phyloP scores from a whole-genome alignment of 2,888 invertebrate species.

The Platerodrilus igneus region DNA sequence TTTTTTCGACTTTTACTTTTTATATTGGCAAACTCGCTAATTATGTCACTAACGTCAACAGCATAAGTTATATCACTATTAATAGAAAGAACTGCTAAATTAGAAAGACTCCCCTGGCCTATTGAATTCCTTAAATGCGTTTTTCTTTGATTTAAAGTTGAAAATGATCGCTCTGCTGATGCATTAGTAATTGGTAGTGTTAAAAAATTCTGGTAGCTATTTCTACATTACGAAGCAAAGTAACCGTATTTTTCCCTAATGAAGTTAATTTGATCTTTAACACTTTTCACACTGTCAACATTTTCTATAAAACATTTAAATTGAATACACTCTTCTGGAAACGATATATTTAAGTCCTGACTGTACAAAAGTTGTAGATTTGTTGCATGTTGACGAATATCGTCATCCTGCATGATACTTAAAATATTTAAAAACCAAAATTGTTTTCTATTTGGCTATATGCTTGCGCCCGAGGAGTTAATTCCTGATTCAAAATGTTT shows the following conservation, averaged over 20 bases:
- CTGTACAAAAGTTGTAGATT: conserved; percentile 1
- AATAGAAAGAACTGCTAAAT: conserved; percentile 2
- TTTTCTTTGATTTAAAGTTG: conserved; percentile 3
- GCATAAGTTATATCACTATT: conserved; percentile 1
- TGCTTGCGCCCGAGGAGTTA: too few relatives aligned
- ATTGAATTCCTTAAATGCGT: conserved; percentile 1
- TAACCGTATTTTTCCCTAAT: background rate
- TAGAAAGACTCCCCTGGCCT: background rate
- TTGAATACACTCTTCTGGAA: conserved; percentile 3
- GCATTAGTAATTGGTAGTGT: conserved; percentile 3
- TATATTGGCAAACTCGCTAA: conserved; percentile 5
- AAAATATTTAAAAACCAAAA: conserved; percentile 4
- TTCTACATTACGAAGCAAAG: conserved; percentile 2
- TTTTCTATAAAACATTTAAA: conserved; percentile 2
- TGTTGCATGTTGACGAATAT: background rate
- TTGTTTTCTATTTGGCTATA: too few relatives aligned
- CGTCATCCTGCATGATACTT: background rate
- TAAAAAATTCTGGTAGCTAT: conserved; percentile 6
- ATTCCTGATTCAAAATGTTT: too few relatives aligned
- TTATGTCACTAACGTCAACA: conserved; percentile 1
- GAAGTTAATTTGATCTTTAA: background rate
- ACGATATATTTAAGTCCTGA: background rate
- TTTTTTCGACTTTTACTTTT: background rate
- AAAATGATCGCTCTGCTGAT: background rate
- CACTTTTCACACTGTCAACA: background rate